phyloP scores from a whole-genome alignment of 2,888 invertebrate species.

The Nymphalis urticae region DNA sequence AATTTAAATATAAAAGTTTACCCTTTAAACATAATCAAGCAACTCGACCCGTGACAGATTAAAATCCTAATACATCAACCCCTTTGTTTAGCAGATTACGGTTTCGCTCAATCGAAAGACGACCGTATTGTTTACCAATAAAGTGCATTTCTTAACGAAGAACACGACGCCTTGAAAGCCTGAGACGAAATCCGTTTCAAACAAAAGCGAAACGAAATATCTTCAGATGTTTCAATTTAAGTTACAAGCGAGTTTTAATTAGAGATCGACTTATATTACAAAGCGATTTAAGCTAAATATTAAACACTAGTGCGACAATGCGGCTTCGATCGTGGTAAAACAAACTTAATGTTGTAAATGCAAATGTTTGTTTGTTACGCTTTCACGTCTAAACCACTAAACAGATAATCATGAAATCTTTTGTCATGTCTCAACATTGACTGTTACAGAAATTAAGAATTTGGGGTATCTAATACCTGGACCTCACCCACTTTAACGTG shows the following conservation, averaged over 20 bases:
- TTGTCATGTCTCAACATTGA: too few species aligned
- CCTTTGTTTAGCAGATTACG: conserved; percentile 23
- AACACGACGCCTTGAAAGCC: neutral
- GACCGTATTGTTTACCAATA: neutral
- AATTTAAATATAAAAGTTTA: too few species aligned
- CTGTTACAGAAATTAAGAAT: too few species aligned
- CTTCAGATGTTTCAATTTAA: conserved; percentile 26
- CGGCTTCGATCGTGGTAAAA: neutral
- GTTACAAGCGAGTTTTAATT: conserved; percentile 15
- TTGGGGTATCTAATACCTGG: too few species aligned
- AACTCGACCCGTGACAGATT: conserved; percentile 26
- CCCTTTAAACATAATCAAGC: conserved; percentile 7
- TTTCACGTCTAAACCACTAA: too few species aligned
- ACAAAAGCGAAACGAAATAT: conserved; percentile 34
- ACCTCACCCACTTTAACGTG: too few species aligned
- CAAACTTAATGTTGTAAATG: too few species aligned
- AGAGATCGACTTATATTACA: neutral
- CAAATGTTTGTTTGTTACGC: too few species aligned
- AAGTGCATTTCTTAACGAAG: neutral
- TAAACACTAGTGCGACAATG: neutral
- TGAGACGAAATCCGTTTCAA: conserved; percentile 22
- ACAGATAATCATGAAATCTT: too few species aligned
- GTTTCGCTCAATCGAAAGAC: neutral
- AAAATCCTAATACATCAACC: conserved; percentile 22
- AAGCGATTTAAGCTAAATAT: neutral